Percentiles rank a stretch among this genome's conserved stretches.
These are phyloP conservation scores for Meriones unguiculatus DNA, from an alignment of 2,113 vertebrate genomes.

Conservation along the genomic window DNA sequence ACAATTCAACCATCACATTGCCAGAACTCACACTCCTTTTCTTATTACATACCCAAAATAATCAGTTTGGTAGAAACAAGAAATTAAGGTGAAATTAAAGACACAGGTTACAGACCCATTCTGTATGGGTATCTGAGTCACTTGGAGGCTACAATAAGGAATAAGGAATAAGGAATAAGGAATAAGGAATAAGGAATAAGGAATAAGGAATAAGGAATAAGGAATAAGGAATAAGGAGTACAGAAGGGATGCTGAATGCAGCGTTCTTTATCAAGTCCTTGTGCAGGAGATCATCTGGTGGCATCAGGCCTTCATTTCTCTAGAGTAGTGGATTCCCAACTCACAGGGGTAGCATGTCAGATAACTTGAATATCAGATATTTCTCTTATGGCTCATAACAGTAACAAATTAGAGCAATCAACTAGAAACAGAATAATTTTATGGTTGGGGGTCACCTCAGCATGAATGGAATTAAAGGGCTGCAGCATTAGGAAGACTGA, in stretches of 20 bases:
- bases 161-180: too few relatives aligned
- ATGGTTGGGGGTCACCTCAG: not conserved
- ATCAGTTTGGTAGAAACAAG: not conserved
- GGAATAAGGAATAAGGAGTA: too few relatives aligned
- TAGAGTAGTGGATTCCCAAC: not conserved
- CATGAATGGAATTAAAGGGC: not conserved
- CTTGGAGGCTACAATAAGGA: not conserved
- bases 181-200: too few relatives aligned
- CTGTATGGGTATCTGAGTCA: not conserved
- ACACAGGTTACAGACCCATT: rapidly evolving
- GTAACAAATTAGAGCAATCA: not conserved
- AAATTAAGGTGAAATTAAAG: not conserved
- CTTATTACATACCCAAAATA: not conserved
- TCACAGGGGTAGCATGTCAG: not conserved
- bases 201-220: too few relatives aligned
- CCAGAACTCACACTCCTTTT: not conserved
- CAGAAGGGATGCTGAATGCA: not conserved
- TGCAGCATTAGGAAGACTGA: not conserved
- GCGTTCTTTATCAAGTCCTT: too few relatives aligned
- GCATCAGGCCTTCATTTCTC: too few relatives aligned
- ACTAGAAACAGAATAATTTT: not conserved
- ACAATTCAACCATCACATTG: not conserved
- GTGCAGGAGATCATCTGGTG: not conserved
- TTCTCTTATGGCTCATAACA: not conserved
- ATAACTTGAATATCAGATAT: not conserved